phyloP scores from a whole-genome alignment of 2,888 invertebrate species.

The Sphaeridia pumilis region DNA sequence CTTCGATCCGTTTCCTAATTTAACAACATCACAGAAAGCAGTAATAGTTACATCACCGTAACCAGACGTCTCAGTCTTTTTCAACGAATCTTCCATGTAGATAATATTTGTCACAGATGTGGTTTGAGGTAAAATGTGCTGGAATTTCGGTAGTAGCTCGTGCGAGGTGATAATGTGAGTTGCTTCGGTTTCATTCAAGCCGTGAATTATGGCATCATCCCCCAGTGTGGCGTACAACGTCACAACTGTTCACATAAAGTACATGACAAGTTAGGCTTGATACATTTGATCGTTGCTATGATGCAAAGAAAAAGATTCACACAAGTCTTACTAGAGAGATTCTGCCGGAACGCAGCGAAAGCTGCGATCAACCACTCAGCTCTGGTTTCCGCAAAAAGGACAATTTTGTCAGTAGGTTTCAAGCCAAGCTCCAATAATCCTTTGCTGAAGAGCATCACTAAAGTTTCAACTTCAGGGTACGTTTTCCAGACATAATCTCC shows the following conservation, averaged over 20 bases:
- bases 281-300: too few relatives aligned
- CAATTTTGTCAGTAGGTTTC: slow-evolving; percentile 59
- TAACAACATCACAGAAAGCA: slow-evolving; percentile 60
- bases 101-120: slow-evolving; percentile 66
- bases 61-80: slow-evolving; percentile 54
- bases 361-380: slow-evolving; percentile 97
- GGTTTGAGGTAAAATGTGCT: slow-evolving; percentile 57
- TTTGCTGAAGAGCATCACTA: slow-evolving; percentile 65
- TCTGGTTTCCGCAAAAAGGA: slow-evolving; percentile 92
- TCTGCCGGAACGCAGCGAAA: slow-evolving; percentile 89
- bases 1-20: slow-evolving; percentile 42
- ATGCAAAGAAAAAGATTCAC: not conserved
- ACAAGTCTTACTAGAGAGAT: slow-evolving; percentile 60
- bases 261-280: too few relatives aligned
- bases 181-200: slow-evolving; percentile 93
- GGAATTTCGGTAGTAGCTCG: slow-evolving; percentile 83
- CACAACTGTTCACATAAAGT: too few relatives aligned
- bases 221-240: slow-evolving; percentile 96
- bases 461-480: slow-evolving; percentile 61
- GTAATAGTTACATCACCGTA: slow-evolving; percentile 62
- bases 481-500: slow-evolving; percentile 87
- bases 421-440: slow-evolving; percentile 73
- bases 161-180: slow-evolving; percentile 84
- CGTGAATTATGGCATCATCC: slow-evolving; percentile 91
- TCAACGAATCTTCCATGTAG: slow-evolving; percentile 79